A percentile compares a stretch with the other conserved stretches of the same genome.
These are phyloP conservation scores for Dryas iulia DNA, from an alignment of 1,140 invertebrate genomes.

Conservation along the genomic window DNA sequence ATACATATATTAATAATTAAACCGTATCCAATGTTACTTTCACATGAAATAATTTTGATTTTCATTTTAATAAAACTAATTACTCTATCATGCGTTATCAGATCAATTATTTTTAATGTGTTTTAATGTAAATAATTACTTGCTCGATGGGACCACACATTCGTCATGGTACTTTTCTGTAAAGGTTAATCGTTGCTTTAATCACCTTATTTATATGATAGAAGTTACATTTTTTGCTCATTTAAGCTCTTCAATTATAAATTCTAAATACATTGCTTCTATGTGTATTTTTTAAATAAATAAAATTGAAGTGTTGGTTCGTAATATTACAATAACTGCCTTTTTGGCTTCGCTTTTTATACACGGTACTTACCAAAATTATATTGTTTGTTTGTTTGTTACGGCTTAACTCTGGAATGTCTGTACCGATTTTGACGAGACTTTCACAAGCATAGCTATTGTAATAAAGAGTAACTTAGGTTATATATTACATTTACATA, in stretches of 20 bases:
- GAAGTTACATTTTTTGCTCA: not conserved
- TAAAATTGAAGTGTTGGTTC: too few relatives aligned
- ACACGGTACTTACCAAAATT: too few relatives aligned
- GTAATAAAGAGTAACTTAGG: too few relatives aligned
- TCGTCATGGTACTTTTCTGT: constrained; percentile 11
- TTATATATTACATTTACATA: too few relatives aligned
- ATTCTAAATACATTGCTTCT: not conserved
- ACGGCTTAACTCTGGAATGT: too few relatives aligned
- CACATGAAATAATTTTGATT: constrained; percentile 11
- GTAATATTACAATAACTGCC: too few relatives aligned
- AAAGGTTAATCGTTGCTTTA: constrained; percentile 39
- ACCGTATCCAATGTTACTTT: not conserved
- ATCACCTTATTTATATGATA: constrained; percentile 20
- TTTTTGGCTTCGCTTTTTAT: too few relatives aligned
- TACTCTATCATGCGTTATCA: constrained; percentile 23
- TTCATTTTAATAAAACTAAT: constrained; percentile 25
- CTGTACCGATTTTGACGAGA: too few relatives aligned
- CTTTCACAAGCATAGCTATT: too few relatives aligned
- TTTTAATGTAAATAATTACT: constrained; percentile 29
- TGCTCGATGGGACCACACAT: constrained; percentile 26
- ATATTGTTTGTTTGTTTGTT: too few relatives aligned
- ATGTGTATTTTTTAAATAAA: not conserved
- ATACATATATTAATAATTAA: not conserved
- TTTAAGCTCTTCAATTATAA: not conserved
- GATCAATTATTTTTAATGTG: constrained; percentile 35